Evolutionary conservation across 2,888 invertebrate species (phyloP).

Genomic region (Ophion ventricosus): DNA sequence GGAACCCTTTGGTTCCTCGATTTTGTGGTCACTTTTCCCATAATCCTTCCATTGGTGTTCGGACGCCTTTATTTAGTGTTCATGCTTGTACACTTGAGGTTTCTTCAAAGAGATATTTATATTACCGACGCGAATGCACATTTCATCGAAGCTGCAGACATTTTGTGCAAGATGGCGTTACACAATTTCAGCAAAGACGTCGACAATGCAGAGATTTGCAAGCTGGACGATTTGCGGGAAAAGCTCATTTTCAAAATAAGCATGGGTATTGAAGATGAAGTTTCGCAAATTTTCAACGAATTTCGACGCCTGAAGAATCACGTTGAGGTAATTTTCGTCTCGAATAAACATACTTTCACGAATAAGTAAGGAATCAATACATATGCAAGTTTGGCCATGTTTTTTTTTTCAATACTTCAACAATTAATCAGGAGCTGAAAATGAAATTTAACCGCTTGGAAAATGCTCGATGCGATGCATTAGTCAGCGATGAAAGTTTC

Average conservation of each 20-base stretch:
- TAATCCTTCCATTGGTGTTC: no score
- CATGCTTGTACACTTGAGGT: no score
- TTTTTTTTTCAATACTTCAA: constrained; percentile 17
- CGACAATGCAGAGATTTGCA: constrained; percentile 73
- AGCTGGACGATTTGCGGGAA: constrained; percentile 69
- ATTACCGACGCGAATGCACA: constrained; percentile 14
- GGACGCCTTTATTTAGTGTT: no score
- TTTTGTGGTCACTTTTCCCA: no score
- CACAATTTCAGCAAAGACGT: constrained; percentile 72
- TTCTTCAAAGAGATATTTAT: background rate
- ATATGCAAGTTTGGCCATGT: background rate
- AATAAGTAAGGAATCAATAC: background rate
- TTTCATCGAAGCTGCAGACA: background rate
- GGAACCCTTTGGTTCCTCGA: no score
- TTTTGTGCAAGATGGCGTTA: constrained; percentile 49
- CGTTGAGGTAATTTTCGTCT: constrained; percentile 71
- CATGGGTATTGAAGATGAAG: constrained; percentile 75
- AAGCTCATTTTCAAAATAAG: constrained; percentile 76
- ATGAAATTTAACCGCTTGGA: constrained; percentile 73
- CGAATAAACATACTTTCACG: background rate
- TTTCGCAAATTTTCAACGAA: constrained; percentile 67
- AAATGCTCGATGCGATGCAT: constrained; percentile 71
- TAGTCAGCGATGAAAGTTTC: constrained; percentile 69
- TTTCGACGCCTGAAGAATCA: constrained; percentile 69
- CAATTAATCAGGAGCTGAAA: constrained; percentile 72